Evolutionary conservation across 2,797 vertebrate genomes (phyloP).

Genomic region (Kryptolebias ocellatus): DNA sequence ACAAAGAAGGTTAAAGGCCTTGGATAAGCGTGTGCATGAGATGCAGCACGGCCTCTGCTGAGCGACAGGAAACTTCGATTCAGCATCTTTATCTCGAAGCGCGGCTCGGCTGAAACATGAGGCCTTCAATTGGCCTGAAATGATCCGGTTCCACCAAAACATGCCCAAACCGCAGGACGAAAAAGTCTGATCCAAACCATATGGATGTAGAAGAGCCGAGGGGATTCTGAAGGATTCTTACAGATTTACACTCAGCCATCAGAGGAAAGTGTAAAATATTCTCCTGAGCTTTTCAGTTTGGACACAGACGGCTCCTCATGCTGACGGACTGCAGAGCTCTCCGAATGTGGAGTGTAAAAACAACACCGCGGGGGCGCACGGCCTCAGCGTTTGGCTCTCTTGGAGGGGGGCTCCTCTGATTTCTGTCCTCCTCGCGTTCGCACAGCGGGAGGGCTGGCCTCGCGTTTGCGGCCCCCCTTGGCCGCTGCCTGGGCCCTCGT

Average conservation of each 20-base stretch:
- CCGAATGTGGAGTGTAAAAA: conserved; percentile 44
- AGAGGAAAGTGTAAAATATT: conserved; percentile 59
- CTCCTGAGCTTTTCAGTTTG: conserved; percentile 53
- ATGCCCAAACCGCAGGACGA: conserved; percentile 55
- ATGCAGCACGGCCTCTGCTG: conserved; percentile 16
- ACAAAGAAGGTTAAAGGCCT: conserved; percentile 34
- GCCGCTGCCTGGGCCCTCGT: conserved; percentile 80
- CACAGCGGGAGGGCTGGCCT: conserved; percentile 86
- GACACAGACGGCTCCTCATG: conserved; percentile 40
- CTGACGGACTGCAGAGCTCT: conserved; percentile 38
- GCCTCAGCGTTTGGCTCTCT: conserved; percentile 90
- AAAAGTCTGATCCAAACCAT: conserved; percentile 73
- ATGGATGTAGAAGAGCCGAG: conserved; percentile 53
- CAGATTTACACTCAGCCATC: conserved; percentile 56
- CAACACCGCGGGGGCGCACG: conserved; percentile 30
- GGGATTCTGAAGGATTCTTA: conserved; percentile 54
- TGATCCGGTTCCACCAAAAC: conserved; percentile 44
- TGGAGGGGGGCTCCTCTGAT: conserved; percentile 86
- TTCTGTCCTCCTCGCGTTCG: conserved; percentile 88
- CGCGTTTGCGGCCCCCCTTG: conserved; percentile 86
- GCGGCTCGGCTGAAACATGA: conserved; percentile 43
- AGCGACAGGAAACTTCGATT: conserved; percentile 29
- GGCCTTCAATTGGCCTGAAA: conserved; percentile 67
- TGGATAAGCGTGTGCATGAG: conserved; percentile 15
- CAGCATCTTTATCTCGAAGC: conserved; percentile 49